Evolutionary conservation across 2,797 vertebrate species (phyloP).

Genomic region (Helostoma temminkii): DNA sequence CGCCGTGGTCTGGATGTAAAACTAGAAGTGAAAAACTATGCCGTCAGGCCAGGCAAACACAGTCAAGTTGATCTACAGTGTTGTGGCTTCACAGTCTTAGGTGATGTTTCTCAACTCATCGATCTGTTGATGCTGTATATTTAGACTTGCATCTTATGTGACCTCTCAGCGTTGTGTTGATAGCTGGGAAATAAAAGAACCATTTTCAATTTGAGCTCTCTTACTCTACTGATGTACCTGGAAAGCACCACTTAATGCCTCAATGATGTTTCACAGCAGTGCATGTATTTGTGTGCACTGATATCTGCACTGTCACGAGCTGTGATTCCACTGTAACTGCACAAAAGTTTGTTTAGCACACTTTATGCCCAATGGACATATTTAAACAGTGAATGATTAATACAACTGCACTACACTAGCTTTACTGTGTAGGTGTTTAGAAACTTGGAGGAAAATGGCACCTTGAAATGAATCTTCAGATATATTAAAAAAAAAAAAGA

Average conservation of each 20-base stretch:
- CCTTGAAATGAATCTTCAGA: too few relatives aligned
- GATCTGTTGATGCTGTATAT: constrained; percentile 36
- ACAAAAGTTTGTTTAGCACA: not conserved
- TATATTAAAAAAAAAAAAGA: too few relatives aligned
- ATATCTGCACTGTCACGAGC: constrained; percentile 7
- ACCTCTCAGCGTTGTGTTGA: constrained; percentile 27
- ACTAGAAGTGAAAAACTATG: not conserved
- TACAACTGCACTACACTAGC: not conserved
- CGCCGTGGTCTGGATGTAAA: not conserved
- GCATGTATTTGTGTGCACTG: not conserved
- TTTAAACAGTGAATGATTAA: too few relatives aligned
- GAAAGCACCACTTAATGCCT: constrained; percentile 21
- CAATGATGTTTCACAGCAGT: constrained; percentile 7
- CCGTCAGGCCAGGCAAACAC: constrained; percentile 10
- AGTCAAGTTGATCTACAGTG: constrained; percentile 6
- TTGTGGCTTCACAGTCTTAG: not conserved
- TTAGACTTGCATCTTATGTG: constrained; percentile 21
- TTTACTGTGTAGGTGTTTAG: not conserved
- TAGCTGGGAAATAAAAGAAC: constrained; percentile 25
- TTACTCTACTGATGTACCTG: constrained; percentile 22
- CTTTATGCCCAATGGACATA: not conserved
- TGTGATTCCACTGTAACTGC: not conserved
- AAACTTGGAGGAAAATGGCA: not conserved
- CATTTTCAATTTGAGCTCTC: constrained; percentile 19
- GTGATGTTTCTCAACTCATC: constrained; percentile 13